These are phyloP conservation scores for Leptatherina wallacei DNA, from an alignment of 2,797 vertebrate genomes.

Conservation along the genomic window DNA sequence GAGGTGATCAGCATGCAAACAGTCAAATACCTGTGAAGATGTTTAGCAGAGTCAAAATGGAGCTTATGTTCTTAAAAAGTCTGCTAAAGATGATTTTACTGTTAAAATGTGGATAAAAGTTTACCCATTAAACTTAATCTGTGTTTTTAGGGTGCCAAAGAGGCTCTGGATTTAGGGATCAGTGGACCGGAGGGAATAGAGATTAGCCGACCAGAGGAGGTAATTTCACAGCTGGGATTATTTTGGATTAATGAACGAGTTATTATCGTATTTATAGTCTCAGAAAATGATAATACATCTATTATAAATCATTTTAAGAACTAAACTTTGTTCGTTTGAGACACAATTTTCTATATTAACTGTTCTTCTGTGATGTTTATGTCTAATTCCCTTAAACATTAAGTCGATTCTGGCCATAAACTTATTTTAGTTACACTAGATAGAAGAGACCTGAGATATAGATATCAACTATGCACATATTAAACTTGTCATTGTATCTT, in stretches of 20 bases:
- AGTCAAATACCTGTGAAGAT: neutral
- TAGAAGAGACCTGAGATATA: too few relatives aligned
- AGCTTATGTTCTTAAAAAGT: neutral
- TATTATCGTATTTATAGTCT: neutral
- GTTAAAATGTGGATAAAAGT: neutral
- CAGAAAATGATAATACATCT: neutral
- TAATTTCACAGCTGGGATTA: conserved; percentile 20
- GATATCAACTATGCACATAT: neutral
- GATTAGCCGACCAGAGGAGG: conserved; percentile 81
- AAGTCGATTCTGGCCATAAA: neutral
- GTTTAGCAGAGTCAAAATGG: neutral
- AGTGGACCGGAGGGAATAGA: conserved; percentile 80
- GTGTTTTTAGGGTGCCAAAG: conserved; percentile 68
- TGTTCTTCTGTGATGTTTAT: neutral
- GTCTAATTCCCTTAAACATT: neutral
- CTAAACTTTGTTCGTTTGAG: neutral
- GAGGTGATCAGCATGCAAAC: conserved; percentile 63
- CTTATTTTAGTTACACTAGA: neutral
- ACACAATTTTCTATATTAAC: neutral
- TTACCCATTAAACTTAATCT: neutral
- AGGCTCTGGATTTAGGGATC: conserved; percentile 78
- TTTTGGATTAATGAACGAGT: neutral
- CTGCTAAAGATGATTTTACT: neutral
- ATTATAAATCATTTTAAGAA: neutral
- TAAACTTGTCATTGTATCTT: conserved; percentile 23